Conservation (phyloP, 2,113 vertebrate genomes). For the Anguilla japonica region DNA sequence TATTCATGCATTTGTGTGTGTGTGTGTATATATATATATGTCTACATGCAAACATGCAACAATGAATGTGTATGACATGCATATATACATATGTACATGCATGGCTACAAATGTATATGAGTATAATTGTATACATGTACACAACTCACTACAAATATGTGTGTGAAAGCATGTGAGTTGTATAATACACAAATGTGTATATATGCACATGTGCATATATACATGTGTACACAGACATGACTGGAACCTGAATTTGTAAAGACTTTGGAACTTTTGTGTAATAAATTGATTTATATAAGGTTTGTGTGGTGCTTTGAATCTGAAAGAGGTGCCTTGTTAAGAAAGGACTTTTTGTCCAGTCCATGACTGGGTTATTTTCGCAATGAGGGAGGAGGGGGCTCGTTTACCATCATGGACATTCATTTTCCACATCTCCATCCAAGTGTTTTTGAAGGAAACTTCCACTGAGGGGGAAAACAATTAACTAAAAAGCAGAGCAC, state of each 20-base stretch:
- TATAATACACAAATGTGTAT: slow-evolving; percentile 1
- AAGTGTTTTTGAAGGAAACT: too few relatives aligned
- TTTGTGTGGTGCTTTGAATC: slow-evolving; percentile 39
- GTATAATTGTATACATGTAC: background rate
- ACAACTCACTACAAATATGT: background rate
- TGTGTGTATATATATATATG: too few relatives aligned
- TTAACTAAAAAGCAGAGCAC: too few relatives aligned
- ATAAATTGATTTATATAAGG: slow-evolving; percentile 75
- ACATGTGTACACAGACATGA: slow-evolving; percentile 57
- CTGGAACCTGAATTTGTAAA: slow-evolving; percentile 68
- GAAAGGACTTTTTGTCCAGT: background rate
- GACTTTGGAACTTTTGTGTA: slow-evolving; percentile 71
- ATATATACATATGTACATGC: background rate
- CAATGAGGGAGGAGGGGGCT: too few relatives aligned
- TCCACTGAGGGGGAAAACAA: too few relatives aligned
- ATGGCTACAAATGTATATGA: background rate
- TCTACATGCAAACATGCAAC: background rate
- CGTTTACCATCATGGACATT: too few relatives aligned
- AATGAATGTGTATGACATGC: background rate
- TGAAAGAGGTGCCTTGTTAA: background rate
- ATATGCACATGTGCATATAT: slow-evolving; percentile 52
- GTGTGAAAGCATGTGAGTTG: background rate
- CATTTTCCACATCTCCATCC: too few relatives aligned
- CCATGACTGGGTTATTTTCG: background rate
- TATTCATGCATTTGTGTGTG: background rate